phyloP scores from a whole-genome alignment of 1,140 invertebrate species.

The Euglossa dilemma region DNA sequence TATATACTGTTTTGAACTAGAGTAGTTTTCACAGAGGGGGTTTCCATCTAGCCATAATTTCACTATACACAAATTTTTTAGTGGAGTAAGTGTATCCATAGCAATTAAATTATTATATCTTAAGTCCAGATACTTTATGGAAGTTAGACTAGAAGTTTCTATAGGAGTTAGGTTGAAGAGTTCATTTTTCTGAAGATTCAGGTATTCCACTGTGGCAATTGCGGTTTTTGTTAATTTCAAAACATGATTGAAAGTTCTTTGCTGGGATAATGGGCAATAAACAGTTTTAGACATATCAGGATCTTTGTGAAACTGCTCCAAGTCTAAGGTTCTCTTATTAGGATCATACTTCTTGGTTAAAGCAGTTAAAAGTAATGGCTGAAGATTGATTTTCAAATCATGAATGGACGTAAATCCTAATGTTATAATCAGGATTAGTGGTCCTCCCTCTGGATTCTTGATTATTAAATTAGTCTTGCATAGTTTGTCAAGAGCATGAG shows the following conservation, averaged over 20 bases:
- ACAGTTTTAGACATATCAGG: conserved; percentile 77
- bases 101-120: conserved; percentile 80
- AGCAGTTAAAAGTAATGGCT: conserved; percentile 76
- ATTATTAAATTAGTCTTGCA: conserved; percentile 81
- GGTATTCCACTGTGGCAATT: conserved; percentile 71
- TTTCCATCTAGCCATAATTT: conserved; percentile 79
- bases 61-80: conserved; percentile 68
- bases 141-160: conserved; percentile 72
- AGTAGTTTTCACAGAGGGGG: conserved; percentile 80
- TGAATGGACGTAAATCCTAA: conserved; percentile 80
- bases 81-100: conserved; percentile 62
- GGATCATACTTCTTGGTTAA: conserved; percentile 78
- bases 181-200: conserved; percentile 81
- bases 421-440: conserved; percentile 78
- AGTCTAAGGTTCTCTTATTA: conserved; percentile 73
- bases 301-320: conserved; percentile 81
- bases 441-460: conserved; percentile 73
- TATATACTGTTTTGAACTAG: conserved; percentile 70
- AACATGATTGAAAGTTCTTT: conserved; percentile 79
- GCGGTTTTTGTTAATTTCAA: conserved; percentile 79
- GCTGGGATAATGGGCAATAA: conserved; percentile 81
- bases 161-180: conserved; percentile 75
- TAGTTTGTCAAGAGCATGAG: conserved; percentile 80
- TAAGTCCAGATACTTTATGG: conserved; percentile 78
- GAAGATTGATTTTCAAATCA: conserved; percentile 81